Percentiles rank a stretch among this genome's conserved stretches.
These are phyloP conservation scores for Drosophila nr. fundita DNA, from an alignment of 2,888 invertebrate genomes.

Conservation along the genomic window DNA sequence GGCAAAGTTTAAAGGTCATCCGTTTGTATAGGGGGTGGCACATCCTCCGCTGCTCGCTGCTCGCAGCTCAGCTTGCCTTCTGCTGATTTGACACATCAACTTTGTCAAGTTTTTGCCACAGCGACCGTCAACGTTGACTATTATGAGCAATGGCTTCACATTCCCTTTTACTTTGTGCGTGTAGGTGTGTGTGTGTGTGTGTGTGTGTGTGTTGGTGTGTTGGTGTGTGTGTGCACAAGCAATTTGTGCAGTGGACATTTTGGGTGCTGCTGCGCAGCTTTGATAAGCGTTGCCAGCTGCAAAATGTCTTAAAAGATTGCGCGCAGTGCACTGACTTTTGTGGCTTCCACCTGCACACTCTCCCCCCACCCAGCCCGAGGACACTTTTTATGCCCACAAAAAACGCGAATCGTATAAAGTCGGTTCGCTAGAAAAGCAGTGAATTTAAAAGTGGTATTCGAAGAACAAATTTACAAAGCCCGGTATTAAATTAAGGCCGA, in stretches of 20 bases:
- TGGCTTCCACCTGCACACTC: conserved; percentile 44
- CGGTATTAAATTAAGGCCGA: not conserved
- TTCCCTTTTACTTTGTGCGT: conserved; percentile 3
- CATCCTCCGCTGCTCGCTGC: conserved; percentile 28
- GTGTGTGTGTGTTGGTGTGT: conserved; percentile 23
- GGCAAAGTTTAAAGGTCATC: conserved; percentile 82
- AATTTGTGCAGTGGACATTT: conserved; percentile 79
- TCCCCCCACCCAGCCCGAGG: conserved; percentile 1
- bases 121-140: conserved; percentile 56
- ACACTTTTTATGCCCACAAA: conserved; percentile 3
- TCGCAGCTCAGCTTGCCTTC: conserved; percentile 43
- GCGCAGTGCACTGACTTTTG: conserved; percentile 71
- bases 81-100: conserved; percentile 79
- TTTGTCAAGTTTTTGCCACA: conserved; percentile 76
- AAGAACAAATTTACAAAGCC: not conserved
- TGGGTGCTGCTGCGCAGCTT: conserved; percentile 55
- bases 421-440: not conserved
- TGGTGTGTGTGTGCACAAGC: conserved; percentile 58
- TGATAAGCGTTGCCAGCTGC: conserved; percentile 77
- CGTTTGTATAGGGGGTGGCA: conserved; percentile 46
- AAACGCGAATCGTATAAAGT: conserved; percentile 5
- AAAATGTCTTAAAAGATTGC: conserved; percentile 75
- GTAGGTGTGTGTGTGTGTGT: not conserved
- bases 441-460: not conserved
- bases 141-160: conserved; percentile 70